Percentiles rank a stretch among this genome's conserved stretches.
phyloP scores from a whole-genome alignment of 2,888 invertebrate species.

The Dilophus febrilis region DNA sequence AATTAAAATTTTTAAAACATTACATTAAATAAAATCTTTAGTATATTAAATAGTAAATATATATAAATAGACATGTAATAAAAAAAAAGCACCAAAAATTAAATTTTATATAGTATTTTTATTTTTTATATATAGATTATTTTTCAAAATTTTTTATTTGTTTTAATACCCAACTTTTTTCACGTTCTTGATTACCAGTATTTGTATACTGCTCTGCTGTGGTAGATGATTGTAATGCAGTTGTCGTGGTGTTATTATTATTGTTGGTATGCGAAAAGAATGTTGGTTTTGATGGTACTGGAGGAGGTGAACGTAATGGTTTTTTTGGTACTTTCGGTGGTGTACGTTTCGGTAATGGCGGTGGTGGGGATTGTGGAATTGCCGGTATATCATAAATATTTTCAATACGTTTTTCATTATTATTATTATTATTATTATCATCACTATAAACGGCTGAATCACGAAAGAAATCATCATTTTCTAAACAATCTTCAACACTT shows the following conservation, averaged over 20 bases:
- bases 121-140: constrained; percentile 10
- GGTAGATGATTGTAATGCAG: no score
- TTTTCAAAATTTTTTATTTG: constrained; percentile 30
- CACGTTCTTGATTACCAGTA: background rate
- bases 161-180: constrained; percentile 26
- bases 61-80: no score
- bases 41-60: no score
- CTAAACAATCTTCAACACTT: constrained; percentile 49
- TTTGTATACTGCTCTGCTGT: background rate
- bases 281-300: constrained; percentile 3
- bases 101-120: no score
- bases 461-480: constrained; percentile 49
- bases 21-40: no score
- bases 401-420: constrained; percentile 7
- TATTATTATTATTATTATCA: constrained; percentile 21
- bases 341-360: constrained; percentile 15
- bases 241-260: constrained; percentile 7
- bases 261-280: background rate
- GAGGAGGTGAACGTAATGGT: constrained; percentile 7
- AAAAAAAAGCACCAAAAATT: no score
- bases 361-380: constrained; percentile 1
- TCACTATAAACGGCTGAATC: constrained; percentile 76
- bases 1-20: no score
- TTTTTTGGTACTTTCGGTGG: constrained; percentile 11
- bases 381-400: constrained; percentile 8